Percentiles rank a stretch among this genome's conserved stretches.
phyloP scores from a whole-genome alignment of 2,113 vertebrate genomes.

The Sclerurus mexicanus region DNA sequence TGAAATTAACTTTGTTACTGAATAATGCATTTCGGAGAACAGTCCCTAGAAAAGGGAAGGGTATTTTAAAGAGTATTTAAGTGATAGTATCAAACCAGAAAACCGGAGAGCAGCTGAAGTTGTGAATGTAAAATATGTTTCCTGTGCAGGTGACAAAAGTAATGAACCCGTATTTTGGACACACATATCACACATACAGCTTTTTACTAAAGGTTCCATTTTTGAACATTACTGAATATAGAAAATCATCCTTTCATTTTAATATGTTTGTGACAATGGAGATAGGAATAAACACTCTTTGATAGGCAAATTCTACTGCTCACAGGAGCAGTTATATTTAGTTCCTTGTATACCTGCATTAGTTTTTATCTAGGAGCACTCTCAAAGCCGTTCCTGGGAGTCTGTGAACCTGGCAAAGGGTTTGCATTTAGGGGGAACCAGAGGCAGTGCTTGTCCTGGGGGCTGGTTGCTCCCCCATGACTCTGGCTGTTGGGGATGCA shows the following conservation, averaged over 20 bases:
- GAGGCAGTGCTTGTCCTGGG: not conserved
- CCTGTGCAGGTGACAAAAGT: not conserved
- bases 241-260: not conserved
- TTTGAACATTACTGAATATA: not conserved
- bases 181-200: rapidly evolving
- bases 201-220: not conserved
- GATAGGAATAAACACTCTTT: not conserved
- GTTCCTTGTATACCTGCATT: not conserved
- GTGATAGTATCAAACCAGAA: not conserved
- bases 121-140: not conserved
- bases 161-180: not conserved
- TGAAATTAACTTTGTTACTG: not conserved
- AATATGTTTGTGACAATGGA: not conserved
- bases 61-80: not conserved
- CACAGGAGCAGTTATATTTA: not conserved
- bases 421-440: not conserved
- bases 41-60: not conserved
- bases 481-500: not conserved
- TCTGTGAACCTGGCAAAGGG: not conserved
- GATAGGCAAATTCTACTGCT: not conserved
- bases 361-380: not conserved
- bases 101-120: not conserved
- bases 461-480: not conserved
- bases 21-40: not conserved
- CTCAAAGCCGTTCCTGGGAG: not conserved